Conservation (phyloP, 1,140 invertebrate species). For the Papilio machaon region DNA sequence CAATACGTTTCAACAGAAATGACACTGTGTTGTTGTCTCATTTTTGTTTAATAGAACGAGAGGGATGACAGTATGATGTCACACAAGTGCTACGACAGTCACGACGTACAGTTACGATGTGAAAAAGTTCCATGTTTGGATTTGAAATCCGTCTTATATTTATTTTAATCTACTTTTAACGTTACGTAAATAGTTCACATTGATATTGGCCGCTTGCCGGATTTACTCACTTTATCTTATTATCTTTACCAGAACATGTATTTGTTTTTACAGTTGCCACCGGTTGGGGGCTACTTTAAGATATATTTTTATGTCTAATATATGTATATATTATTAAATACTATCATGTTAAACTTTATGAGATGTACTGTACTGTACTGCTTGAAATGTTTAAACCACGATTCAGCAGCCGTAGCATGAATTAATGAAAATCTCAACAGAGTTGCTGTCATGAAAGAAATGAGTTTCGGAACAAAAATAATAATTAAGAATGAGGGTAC, state of each 20-base stretch:
- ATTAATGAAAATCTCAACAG: too few species aligned
- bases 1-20: too few species aligned
- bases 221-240: slow-evolving; percentile 15
- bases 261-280: slow-evolving; percentile 22
- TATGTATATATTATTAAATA: background rate
- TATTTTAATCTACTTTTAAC: slow-evolving; percentile 24
- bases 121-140: slow-evolving; percentile 25
- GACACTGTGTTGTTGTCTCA: too few species aligned
- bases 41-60: too few species aligned
- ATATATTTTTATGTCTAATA: background rate
- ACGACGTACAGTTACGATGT: background rate
- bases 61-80: too few species aligned
- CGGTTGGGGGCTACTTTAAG: background rate
- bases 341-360: background rate
- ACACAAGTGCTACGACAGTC: background rate
- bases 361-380: too few species aligned
- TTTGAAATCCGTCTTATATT: slow-evolving; percentile 16
- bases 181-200: slow-evolving; percentile 8
- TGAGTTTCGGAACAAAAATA: too few species aligned
- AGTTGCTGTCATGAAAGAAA: too few species aligned
- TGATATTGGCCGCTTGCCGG: slow-evolving; percentile 24
- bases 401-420: too few species aligned
- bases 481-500: too few species aligned
- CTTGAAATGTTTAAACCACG: too few species aligned
- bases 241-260: slow-evolving; percentile 22